Evolutionary conservation across 2,797 vertebrate genomes (phyloP).

Genomic region (Hipposideros larvatus): DNA sequence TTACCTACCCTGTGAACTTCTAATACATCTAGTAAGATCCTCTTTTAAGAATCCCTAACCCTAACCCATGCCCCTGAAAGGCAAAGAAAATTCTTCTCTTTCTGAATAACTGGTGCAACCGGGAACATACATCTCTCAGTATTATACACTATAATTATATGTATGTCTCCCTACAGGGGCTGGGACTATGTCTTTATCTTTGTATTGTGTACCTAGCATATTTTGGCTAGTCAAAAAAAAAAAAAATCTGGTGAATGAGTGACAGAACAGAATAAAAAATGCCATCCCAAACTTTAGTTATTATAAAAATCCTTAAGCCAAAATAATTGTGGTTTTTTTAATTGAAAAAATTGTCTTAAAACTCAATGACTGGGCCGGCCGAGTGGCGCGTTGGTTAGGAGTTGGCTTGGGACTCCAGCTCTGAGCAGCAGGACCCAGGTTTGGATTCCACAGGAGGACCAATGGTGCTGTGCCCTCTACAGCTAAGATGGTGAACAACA

Average conservation of each 20-base stretch:
- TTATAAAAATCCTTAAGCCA: constrained; percentile 4
- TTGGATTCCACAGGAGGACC: too few relatives aligned
- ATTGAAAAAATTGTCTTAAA: constrained; percentile 14
- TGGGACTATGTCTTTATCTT: neutral
- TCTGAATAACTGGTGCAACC: neutral
- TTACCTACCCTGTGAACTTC: constrained; percentile 6
- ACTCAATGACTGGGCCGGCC: neutral
- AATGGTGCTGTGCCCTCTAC: too few relatives aligned
- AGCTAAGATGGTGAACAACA: too few relatives aligned
- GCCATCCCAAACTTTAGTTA: neutral
- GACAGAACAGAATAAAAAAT: constrained; percentile 40
- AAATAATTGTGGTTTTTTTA: constrained; percentile 10
- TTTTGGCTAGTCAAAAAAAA: constrained; percentile 49
- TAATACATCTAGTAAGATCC: constrained; percentile 35
- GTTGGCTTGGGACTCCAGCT: too few relatives aligned
- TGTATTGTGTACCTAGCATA: neutral
- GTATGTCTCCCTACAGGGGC: neutral
- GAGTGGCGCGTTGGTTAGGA: too few relatives aligned
- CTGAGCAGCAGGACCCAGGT: too few relatives aligned
- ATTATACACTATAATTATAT: neutral
- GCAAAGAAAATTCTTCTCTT: constrained; percentile 14
- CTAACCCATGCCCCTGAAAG: constrained; percentile 9
- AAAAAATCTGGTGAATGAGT: constrained; percentile 1
- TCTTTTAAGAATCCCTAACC: constrained; percentile 36
- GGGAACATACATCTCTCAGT: neutral